Conservation (phyloP, 2,888 invertebrate species). For the Hypselothyrea guttata region DNA sequence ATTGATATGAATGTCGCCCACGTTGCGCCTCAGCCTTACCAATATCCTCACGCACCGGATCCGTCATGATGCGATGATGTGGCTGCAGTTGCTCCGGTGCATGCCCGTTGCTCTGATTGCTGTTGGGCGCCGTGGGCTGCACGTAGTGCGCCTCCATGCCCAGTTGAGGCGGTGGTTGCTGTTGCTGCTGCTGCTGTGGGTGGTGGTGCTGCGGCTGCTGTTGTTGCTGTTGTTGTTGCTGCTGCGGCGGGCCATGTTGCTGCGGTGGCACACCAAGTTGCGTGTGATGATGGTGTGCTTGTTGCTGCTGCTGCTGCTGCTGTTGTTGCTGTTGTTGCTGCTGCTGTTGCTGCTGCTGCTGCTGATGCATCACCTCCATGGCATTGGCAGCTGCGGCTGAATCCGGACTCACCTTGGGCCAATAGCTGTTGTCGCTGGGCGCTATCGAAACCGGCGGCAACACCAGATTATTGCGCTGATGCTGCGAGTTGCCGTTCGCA, state of each 20-base stretch:
- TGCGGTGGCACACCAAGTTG: slow-evolving; percentile 85
- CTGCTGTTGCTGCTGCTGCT: slow-evolving; percentile 84
- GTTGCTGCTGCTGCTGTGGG: slow-evolving; percentile 80
- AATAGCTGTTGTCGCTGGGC: slow-evolving; percentile 85
- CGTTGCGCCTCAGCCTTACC: slow-evolving; percentile 74
- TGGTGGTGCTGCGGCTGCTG: slow-evolving; percentile 83
- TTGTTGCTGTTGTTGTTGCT: slow-evolving; percentile 77
- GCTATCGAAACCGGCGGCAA: slow-evolving; percentile 80
- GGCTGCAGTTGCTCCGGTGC: slow-evolving; percentile 87
- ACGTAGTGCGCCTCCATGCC: slow-evolving; percentile 81
- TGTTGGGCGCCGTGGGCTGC: slow-evolving; percentile 85
- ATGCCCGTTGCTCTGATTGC: slow-evolving; percentile 83
- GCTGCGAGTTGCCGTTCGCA: slow-evolving; percentile 52
- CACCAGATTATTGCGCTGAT: slow-evolving; percentile 73
- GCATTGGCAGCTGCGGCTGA: slow-evolving; percentile 85
- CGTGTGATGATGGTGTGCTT: slow-evolving; percentile 83
- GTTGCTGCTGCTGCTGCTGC: slow-evolving; percentile 84
- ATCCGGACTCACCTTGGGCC: slow-evolving; percentile 94
- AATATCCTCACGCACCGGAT: slow-evolving; percentile 83
- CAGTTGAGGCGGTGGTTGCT: slow-evolving; percentile 86
- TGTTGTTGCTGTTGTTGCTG: slow-evolving; percentile 85
- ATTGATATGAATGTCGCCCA: too few species aligned
- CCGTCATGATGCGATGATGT: slow-evolving; percentile 85
- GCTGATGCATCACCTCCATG: slow-evolving; percentile 86
- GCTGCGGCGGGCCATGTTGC: slow-evolving; percentile 82